Base-by-base conservation (phyloP, 2,113 vertebrate species). In the Aspiorhynchus laticeps region DNA sequence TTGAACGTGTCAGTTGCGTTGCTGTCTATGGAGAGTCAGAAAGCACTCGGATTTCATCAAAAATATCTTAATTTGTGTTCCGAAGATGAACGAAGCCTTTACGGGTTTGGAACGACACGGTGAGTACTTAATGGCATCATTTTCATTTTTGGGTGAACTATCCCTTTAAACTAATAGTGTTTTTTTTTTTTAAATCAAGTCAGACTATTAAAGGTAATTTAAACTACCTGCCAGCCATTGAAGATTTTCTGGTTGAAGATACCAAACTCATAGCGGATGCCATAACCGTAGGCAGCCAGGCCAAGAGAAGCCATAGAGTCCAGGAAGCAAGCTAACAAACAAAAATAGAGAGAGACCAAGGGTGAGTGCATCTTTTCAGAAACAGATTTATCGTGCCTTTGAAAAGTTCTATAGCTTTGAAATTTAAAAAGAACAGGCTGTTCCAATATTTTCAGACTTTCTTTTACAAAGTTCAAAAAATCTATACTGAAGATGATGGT, bases 271-370 rank as follows among this genome's bases (percentile, higher is more conserved):
- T 98, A 97, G 76, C 97, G 97, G 89, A 98, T 98, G 19, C 97
- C 97, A 0, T 98, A 98, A 86, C 97, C 97, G 1, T 98, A 98
- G 65, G 95, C 96, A 73, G 97, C 97, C 87, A 98, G 93, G 26
- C 97, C 97, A 89, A 98, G 92, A 0, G 96, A 96, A 0, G 97
- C 97, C 97, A 98, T 98, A 56, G 97, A 98, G 92, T 98, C 97
- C 89, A 98, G 92, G 91, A 97, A 98, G 89, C 97, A 98, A 59
- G 97, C 97, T 97, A 80, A 83, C 77, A 81, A 4, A 85, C 31
- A 85, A 26, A 86, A 36, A n/a, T 19, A n/a, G 36, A 84, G 51
- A 19, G 6, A 84, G 7, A 48, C 5, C 3, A 65, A 53, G 4
- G 12, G 7, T n/a, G 21, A 19, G 80, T 63, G 56, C 0, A 7